A percentile compares a stretch with the other conserved stretches of the same genome.
phyloP scores from a whole-genome alignment of 2,888 invertebrate species.

The Coelopa pilipes region DNA sequence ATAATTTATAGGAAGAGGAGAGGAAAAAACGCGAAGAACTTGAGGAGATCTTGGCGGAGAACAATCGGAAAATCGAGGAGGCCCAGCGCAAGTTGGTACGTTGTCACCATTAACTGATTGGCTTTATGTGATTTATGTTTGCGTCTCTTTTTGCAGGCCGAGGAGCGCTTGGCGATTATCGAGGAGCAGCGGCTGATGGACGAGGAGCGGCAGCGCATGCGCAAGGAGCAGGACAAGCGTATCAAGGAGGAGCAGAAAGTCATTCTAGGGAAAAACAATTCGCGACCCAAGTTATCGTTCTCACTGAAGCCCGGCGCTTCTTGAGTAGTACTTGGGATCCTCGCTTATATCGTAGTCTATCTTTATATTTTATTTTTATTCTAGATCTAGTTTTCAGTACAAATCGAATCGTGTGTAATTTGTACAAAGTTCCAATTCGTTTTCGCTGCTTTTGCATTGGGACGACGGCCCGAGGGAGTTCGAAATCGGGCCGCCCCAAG shows the following conservation, averaged over 20 bases:
- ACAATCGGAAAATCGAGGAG: conserved; percentile 97
- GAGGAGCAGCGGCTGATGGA: conserved; percentile 97
- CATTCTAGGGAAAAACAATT: conserved; percentile 96
- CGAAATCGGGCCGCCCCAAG: not conserved
- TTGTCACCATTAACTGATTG: conserved; percentile 43
- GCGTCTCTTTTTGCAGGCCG: conserved; percentile 77
- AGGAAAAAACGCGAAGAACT: conserved; percentile 93
- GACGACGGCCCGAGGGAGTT: not conserved
- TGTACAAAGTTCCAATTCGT: conserved; percentile 5
- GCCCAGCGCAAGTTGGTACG: conserved; percentile 95
- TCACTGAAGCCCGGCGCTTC: conserved; percentile 81
- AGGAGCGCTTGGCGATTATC: conserved; percentile 94
- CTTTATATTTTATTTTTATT: not conserved
- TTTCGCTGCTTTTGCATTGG: not conserved
- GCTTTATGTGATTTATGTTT: conserved; percentile 22
- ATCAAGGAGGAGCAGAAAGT: conserved; percentile 96
- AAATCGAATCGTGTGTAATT: conserved; percentile 11
- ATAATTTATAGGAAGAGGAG: conserved; percentile 92
- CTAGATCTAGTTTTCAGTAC: conserved; percentile 1
- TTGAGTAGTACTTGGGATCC: conserved; percentile 67
- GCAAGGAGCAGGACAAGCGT: conserved; percentile 92
- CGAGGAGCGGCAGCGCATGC: conserved; percentile 91
- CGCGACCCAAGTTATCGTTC: conserved; percentile 94
- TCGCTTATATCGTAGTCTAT: not conserved
- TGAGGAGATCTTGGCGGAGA: conserved; percentile 96